Percentiles rank a stretch among this genome's conserved stretches.
These are phyloP conservation scores for Aegithalos caudatus DNA, from an alignment of 2,113 vertebrate species.

Conservation along the genomic window DNA sequence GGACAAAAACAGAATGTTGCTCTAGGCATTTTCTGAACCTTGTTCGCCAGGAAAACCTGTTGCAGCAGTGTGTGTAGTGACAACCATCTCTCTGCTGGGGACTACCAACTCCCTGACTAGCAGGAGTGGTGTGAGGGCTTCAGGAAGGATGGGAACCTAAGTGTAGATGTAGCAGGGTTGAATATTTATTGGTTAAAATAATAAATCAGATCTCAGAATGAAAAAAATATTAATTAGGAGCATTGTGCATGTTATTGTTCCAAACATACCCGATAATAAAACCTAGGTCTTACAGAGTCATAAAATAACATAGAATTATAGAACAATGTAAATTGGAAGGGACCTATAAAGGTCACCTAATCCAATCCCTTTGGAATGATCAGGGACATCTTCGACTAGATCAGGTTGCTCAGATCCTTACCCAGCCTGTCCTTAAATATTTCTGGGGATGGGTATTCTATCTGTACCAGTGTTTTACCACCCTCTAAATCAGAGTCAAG, in stretches of 20 bases:
- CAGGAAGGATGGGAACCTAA: background rate
- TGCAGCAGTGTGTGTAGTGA: accelerated
- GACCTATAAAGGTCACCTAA: background rate
- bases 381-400: background rate
- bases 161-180: background rate
- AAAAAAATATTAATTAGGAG: background rate
- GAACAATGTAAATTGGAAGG: background rate
- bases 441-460: too few relatives aligned
- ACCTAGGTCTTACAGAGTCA: background rate
- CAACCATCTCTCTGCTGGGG: background rate
- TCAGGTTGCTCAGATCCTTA: background rate
- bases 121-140: background rate
- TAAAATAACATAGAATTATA: background rate
- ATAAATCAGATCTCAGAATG: background rate
- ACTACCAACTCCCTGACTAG: background rate
- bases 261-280: background rate
- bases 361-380: background rate
- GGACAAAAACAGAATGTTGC: background rate
- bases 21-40: background rate
- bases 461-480: background rate
- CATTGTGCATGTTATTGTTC: background rate
- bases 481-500: background rate
- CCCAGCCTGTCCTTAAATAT: background rate
- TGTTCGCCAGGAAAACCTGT: background rate
- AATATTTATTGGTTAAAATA: background rate